Conservation (phyloP, 2,797 vertebrate species). For the Petrocephalus sullivani region DNA sequence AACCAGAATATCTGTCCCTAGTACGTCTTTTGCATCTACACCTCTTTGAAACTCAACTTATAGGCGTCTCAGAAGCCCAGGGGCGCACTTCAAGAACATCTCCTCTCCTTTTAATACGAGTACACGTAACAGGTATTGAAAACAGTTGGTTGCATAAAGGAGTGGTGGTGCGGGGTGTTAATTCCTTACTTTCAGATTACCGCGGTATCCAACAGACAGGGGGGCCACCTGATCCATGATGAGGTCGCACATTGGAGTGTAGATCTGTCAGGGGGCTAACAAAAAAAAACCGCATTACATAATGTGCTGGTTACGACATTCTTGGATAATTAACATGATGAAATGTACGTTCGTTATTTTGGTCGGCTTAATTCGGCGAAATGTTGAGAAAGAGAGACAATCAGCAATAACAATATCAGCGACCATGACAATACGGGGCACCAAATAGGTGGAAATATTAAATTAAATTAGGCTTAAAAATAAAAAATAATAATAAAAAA, state of each 20-base stretch:
- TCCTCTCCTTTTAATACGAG: not conserved
- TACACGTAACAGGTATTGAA: not conserved
- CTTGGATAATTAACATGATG: not conserved
- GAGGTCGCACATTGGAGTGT: slow-evolving; percentile 64
- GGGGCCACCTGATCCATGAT: slow-evolving; percentile 77
- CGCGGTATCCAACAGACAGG: slow-evolving; percentile 59
- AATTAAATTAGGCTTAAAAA: not conserved
- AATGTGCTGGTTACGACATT: not conserved
- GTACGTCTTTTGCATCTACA: not conserved
- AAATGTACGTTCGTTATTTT: not conserved
- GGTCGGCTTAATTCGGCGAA: not conserved
- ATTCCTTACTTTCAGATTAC: slow-evolving; percentile 68
- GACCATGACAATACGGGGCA: not conserved
- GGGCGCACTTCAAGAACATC: not conserved
- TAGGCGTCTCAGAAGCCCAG: not conserved
- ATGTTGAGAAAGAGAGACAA: not conserved
- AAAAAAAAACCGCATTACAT: not conserved
- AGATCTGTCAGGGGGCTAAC: slow-evolving; percentile 8
- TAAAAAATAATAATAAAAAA: not conserved
- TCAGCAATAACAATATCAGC: not conserved
- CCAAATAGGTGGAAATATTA: not conserved
- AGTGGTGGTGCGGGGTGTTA: not conserved
- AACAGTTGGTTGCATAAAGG: not conserved
- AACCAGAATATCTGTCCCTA: not conserved
- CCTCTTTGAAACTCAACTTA: not conserved